These are phyloP conservation scores for Cyanistes caeruleus DNA, from an alignment of 2,113 vertebrate species.

Conservation along the genomic window DNA sequence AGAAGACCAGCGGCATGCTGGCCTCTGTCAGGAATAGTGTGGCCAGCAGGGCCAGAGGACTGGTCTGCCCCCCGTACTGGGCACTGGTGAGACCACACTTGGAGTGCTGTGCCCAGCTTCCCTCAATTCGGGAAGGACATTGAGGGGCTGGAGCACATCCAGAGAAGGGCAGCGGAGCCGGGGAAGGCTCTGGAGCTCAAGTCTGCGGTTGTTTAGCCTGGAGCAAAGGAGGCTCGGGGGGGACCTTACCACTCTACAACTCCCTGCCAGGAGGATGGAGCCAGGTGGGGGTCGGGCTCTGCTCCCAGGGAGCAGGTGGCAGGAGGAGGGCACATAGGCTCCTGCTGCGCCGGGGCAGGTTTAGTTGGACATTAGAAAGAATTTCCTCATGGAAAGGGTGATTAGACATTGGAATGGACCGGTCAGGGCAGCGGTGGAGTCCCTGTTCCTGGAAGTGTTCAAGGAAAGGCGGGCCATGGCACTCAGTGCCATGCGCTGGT, in stretches of 20 bases:
- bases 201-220: background rate
- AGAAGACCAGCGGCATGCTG: background rate
- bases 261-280: background rate
- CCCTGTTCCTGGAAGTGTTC: no score
- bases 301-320: background rate
- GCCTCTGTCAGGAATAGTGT: background rate
- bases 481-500: background rate
- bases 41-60: background rate
- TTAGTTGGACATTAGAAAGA: background rate
- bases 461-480: background rate
- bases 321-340: background rate
- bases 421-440: no score
- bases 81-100: background rate
- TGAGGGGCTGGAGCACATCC: background rate
- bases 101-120: background rate
- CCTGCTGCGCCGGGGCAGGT: accelerated
- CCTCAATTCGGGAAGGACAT: background rate
- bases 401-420: background rate
- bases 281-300: background rate
- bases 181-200: background rate
- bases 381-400: background rate
- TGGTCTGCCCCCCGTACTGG: background rate
- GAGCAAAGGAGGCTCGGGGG: background rate
- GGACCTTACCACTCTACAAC: background rate
- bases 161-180: background rate